Evolutionary conservation across 2,888 invertebrate genomes (phyloP).

Genomic region (Tridacna crocea): DNA sequence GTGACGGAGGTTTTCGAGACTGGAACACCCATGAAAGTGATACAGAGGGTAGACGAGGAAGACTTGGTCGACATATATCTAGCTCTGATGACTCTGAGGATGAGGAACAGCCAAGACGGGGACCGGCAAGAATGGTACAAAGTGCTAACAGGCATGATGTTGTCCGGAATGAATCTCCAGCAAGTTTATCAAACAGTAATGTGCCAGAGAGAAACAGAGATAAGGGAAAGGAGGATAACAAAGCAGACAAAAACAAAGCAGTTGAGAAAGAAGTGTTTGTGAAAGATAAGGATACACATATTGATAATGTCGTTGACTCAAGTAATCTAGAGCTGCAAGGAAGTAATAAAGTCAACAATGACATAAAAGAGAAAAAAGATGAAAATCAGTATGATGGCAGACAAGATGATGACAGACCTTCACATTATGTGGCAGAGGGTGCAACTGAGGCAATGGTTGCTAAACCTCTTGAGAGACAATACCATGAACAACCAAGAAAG

Average conservation of each 20-base stretch:
- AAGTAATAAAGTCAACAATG: slow-evolving; percentile 4
- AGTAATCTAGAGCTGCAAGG: not conserved
- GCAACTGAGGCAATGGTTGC: not conserved
- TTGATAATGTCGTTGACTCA: slow-evolving; percentile 9
- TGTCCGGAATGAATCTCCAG: not conserved
- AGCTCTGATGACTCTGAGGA: slow-evolving; percentile 44
- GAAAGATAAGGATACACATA: not conserved
- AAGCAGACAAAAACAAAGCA: slow-evolving; percentile 5
- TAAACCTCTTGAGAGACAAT: not conserved
- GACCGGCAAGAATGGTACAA: not conserved
- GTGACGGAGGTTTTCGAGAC: slow-evolving; percentile 46
- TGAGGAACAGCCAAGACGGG: not conserved
- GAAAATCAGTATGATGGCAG: not conserved
- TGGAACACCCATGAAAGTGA: slow-evolving; percentile 23
- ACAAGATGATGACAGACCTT: not conserved
- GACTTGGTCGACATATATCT: slow-evolving; percentile 50
- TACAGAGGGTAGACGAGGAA: slow-evolving; percentile 43
- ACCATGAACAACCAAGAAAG: not conserved
- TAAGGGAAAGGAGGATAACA: not conserved
- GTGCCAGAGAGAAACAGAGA: not conserved
- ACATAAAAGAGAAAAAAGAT: not conserved
- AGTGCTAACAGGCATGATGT: not conserved
- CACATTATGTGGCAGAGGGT: not conserved
- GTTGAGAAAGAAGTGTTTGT: not conserved
- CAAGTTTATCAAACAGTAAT: not conserved